These are phyloP conservation scores for Rhinoraja longicauda DNA, from an alignment of 2,797 vertebrate genomes.

Conservation along the genomic window DNA sequence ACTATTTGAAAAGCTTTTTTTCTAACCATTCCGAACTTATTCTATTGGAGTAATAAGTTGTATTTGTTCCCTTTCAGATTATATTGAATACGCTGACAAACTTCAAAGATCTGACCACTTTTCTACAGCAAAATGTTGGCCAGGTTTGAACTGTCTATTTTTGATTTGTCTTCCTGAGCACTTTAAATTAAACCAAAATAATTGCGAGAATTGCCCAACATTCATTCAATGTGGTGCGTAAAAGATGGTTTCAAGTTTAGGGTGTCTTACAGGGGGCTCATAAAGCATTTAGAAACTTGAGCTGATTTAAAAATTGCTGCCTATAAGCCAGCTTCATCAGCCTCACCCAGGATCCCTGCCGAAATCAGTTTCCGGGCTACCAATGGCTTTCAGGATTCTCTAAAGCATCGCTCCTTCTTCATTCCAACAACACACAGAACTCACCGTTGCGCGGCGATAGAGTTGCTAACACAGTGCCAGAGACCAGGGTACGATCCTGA, in stretches of 20 bases:
- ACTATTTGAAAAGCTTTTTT: neutral
- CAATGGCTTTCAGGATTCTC: neutral
- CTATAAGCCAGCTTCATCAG: neutral
- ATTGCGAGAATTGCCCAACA: neutral
- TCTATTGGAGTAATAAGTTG: neutral
- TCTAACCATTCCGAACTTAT: neutral
- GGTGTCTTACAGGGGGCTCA: neutral
- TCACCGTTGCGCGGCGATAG: too few species aligned
- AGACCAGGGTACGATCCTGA: too few species aligned
- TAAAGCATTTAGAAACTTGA: neutral
- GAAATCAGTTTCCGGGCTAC: neutral
- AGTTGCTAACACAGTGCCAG: too few species aligned
- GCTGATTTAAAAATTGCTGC: neutral
- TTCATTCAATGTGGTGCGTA: neutral
- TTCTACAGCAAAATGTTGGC: constrained; percentile 58
- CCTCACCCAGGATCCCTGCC: neutral
- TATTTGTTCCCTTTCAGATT: constrained; percentile 50
- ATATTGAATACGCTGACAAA: constrained; percentile 50
- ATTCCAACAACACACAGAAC: neutral
- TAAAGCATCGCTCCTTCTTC: neutral
- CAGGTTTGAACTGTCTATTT: constrained; percentile 51
- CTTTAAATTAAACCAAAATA: neutral
- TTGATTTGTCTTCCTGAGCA: neutral
- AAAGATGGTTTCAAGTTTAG: neutral
- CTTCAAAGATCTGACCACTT: constrained; percentile 55